phyloP scores from a whole-genome alignment of 1,140 invertebrate species.

The Pentalonia nigronervosa region DNA sequence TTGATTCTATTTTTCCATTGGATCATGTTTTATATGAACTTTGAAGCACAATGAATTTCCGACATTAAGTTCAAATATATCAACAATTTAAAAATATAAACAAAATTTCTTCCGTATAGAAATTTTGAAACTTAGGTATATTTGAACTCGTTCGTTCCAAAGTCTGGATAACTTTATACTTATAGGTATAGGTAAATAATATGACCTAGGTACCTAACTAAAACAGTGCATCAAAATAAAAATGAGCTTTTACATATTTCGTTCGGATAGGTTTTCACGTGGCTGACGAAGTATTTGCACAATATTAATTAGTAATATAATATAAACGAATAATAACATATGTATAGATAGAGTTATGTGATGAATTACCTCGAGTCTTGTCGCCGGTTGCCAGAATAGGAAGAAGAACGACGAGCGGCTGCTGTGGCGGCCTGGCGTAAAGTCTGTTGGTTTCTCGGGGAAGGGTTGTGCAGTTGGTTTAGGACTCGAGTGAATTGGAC shows the following conservation, averaged over 20 bases:
- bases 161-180: not conserved
- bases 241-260: not conserved
- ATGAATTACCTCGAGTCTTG: conserved; percentile 1
- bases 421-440: not conserved
- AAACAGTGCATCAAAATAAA: not conserved
- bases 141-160: not conserved
- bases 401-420: not conserved
- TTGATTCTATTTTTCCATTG: not conserved
- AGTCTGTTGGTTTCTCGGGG: not conserved
- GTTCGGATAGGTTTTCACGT: no score
- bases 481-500: not conserved
- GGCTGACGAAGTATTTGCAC: not conserved
- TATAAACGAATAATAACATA: not conserved
- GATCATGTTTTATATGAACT: not conserved
- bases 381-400: not conserved
- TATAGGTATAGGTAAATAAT: not conserved
- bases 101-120: not conserved
- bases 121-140: not conserved
- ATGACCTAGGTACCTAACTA: not conserved
- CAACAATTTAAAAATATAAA: not conserved
- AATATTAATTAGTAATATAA: not conserved
- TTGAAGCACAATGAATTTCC: not conserved
- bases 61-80: not conserved
- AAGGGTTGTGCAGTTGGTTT: not conserved
- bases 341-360: not conserved